Evolutionary conservation across 2,888 invertebrate genomes (phyloP).

Genomic region (Agrotis clavis): DNA sequence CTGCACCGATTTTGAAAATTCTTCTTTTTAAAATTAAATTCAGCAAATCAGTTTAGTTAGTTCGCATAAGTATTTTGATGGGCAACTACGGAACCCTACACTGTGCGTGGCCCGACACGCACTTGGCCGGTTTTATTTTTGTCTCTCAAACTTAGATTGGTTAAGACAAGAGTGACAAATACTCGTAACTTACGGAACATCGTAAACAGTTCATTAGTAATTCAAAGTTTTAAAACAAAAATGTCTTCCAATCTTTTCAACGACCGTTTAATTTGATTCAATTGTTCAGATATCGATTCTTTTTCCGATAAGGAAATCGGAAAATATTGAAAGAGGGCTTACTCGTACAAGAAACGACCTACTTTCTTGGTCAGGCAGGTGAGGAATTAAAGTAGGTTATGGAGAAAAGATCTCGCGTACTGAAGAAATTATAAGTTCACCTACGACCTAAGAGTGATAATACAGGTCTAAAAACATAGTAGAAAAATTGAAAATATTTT

Average conservation of each 20-base stretch:
- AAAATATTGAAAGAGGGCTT: background rate
- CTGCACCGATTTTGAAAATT: too few species aligned
- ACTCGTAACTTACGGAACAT: background rate
- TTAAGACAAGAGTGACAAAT: background rate
- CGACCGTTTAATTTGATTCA: background rate
- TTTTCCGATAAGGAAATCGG: background rate
- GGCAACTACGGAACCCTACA: too few species aligned
- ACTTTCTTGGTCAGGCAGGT: slow-evolving; percentile 5
- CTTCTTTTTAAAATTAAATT: too few species aligned
- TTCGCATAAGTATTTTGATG: too few species aligned
- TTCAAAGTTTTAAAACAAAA: background rate
- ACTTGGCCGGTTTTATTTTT: too few species aligned
- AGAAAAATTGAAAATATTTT: too few species aligned
- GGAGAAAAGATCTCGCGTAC: background rate
- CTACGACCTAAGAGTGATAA: background rate
- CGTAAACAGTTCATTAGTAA: background rate
- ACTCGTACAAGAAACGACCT: slow-evolving; percentile 1
- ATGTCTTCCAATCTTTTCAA: background rate
- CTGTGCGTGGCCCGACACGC: too few species aligned
- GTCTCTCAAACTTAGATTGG: background rate
- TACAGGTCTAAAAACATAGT: too few species aligned
- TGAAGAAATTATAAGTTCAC: background rate
- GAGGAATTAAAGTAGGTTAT: background rate
- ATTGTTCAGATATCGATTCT: background rate
- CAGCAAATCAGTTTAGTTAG: too few species aligned